A percentile compares a stretch with the other conserved stretches of the same genome.
Evolutionary conservation across 2,797 vertebrate species (phyloP).

Genomic region (Pyrocephalus nanus): DNA sequence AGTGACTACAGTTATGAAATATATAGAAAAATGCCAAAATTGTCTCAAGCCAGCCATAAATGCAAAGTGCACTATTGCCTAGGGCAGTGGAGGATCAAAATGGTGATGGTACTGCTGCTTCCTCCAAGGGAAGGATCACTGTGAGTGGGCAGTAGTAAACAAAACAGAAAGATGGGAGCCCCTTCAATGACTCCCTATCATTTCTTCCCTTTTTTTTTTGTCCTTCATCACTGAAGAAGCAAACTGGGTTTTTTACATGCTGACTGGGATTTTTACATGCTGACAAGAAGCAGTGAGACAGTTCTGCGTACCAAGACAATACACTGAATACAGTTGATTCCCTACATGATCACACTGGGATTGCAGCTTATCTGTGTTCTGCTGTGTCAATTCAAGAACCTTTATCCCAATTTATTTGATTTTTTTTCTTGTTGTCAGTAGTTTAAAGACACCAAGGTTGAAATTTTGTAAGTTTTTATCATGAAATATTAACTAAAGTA

Average conservation of each 20-base stretch:
- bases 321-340: background rate
- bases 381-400: background rate
- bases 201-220: background rate
- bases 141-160: background rate
- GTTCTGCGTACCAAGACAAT: background rate
- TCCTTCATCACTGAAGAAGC: background rate
- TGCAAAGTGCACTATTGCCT: conserved; percentile 43
- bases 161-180: background rate
- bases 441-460: background rate
- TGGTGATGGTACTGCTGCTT: background rate
- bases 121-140: background rate
- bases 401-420: background rate
- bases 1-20: background rate
- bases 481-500: background rate
- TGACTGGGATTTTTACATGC: background rate
- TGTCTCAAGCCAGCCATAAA: conserved; percentile 37
- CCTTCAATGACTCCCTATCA: background rate
- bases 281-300: conserved; percentile 31
- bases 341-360: background rate
- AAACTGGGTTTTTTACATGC: background rate
- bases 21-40: conserved; percentile 23
- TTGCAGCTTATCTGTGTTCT: background rate
- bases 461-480: background rate
- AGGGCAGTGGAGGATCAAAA: background rate
- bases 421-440: background rate